Percentiles rank a stretch among this genome's conserved stretches.
Evolutionary conservation across 2,888 invertebrate genomes (phyloP).

Genomic region (Microchrysa polita): DNA sequence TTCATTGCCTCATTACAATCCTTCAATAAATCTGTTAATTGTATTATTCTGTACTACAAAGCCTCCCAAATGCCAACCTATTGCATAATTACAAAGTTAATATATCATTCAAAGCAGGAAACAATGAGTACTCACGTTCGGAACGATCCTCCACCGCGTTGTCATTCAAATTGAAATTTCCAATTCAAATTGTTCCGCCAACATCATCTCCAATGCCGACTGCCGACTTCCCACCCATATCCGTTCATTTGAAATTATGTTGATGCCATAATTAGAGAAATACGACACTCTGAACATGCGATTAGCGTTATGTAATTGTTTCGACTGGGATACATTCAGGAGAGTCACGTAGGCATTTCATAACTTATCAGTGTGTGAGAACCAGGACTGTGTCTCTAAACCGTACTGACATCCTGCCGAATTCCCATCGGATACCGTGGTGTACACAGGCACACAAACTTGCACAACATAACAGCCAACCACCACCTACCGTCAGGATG

Average conservation of each 20-base stretch:
- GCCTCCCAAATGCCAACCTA: no score
- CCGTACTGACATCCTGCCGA: no score
- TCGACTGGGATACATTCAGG: background rate
- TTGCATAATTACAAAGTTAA: background rate
- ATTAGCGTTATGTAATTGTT: slow-evolving; percentile 11
- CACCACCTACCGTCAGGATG: background rate
- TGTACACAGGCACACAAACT: no score
- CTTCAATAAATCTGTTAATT: no score
- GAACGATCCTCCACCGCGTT: background rate
- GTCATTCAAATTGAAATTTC: background rate
- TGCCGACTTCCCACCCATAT: background rate
- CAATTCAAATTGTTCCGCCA: background rate
- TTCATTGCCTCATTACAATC: no score
- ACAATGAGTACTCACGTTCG: background rate
- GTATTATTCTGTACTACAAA: no score
- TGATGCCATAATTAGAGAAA: slow-evolving; percentile 6
- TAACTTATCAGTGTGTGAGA: background rate
- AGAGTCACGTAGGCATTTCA: background rate
- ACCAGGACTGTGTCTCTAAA: background rate
- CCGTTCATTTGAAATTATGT: background rate
- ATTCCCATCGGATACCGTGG: no score
- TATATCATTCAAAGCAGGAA: slow-evolving; percentile 1
- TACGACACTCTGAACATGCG: slow-evolving; percentile 1
- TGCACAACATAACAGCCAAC: background rate
- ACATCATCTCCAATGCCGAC: background rate